Percentiles rank a stretch among this genome's conserved stretches.
Conservation (phyloP, 2,888 invertebrate species). For the Margaritifera margaritifera region DNA sequence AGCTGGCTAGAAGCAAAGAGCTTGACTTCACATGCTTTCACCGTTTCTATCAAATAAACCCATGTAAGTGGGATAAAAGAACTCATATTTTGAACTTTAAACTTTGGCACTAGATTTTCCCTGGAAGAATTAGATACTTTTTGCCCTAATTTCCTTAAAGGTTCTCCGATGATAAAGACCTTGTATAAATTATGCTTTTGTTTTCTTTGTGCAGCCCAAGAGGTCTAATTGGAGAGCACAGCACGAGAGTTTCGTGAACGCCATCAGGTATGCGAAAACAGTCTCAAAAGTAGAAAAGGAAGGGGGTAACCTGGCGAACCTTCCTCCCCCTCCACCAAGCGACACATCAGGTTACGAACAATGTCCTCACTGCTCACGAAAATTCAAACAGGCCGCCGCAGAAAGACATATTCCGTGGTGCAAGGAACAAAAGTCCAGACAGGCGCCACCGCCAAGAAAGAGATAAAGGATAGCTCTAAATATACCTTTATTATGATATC, state of each 20-base stretch:
- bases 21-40: too few species aligned
- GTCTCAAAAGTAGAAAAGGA: slow-evolving; percentile 59
- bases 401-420: slow-evolving; percentile 95
- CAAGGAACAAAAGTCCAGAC: slow-evolving; percentile 78
- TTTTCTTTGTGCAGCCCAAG: slow-evolving; percentile 46
- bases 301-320: slow-evolving; percentile 89
- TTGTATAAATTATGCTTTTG: not conserved
- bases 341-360: slow-evolving; percentile 91
- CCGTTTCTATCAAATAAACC: too few species aligned
- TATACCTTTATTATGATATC: too few species aligned
- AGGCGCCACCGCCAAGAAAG: slow-evolving; percentile 35
- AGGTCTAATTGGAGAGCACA: slow-evolving; percentile 67
- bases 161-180: too few species aligned
- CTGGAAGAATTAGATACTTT: too few species aligned
- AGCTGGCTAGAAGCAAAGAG: too few species aligned
- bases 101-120: too few species aligned
- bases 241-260: slow-evolving; percentile 66
- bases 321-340: slow-evolving; percentile 85
- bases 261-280: slow-evolving; percentile 68
- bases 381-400: slow-evolving; percentile 86
- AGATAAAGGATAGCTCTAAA: not conserved
- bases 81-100: too few species aligned
- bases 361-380: slow-evolving; percentile 90
- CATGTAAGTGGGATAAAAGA: too few species aligned
- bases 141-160: too few species aligned